These are phyloP conservation scores for Salminus brasiliensis DNA, from an alignment of 2,113 vertebrate species.

Conservation along the genomic window DNA sequence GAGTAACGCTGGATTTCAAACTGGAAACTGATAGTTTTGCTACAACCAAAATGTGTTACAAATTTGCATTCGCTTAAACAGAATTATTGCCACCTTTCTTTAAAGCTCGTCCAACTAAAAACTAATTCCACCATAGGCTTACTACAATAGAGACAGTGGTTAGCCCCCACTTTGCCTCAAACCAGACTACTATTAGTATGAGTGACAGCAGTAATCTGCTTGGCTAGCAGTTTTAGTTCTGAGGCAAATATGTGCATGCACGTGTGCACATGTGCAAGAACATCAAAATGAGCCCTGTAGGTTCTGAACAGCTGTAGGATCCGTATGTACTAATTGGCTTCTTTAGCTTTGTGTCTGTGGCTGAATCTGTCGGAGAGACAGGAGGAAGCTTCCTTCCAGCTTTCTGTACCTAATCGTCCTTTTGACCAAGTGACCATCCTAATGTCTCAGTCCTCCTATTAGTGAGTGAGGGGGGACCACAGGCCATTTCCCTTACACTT, in stretches of 20 bases:
- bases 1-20: too few relatives aligned
- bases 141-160: too few relatives aligned
- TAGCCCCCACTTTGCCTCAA: background rate
- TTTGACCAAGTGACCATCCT: background rate
- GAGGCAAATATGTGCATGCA: background rate
- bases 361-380: constrained; percentile 16
- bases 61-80: too few relatives aligned
- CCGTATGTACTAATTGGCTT: constrained; percentile 47
- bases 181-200: background rate
- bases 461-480: background rate
- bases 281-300: background rate
- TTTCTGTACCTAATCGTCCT: background rate
- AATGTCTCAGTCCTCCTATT: constrained; percentile 11
- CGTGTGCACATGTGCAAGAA: background rate
- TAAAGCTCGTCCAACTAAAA: too few relatives aligned
- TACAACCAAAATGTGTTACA: too few relatives aligned
- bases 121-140: background rate
- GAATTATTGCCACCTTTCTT: too few relatives aligned
- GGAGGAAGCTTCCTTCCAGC: constrained; percentile 25
- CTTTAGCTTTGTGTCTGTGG: constrained; percentile 31
- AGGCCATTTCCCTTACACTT: constrained; percentile 19
- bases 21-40: too few relatives aligned
- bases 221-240: background rate
- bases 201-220: constrained; percentile 12
- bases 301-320: constrained; percentile 18